Evolutionary conservation across 2,113 vertebrate genomes (phyloP).

Genomic region (Thunnus thynnus): DNA sequence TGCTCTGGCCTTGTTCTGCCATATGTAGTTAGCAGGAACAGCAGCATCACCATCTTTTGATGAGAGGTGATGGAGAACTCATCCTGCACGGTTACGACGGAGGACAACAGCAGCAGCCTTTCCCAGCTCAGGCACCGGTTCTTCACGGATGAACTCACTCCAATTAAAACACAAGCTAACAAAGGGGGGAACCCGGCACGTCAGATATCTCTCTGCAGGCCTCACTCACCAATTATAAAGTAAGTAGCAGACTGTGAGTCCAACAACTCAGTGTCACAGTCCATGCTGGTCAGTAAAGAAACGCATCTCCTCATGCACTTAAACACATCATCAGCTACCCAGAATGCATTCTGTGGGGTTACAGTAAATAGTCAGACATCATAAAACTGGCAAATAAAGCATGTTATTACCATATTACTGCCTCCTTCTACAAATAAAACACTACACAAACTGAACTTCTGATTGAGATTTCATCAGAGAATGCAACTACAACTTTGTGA

Average conservation of each 20-base stretch:
- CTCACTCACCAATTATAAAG: constrained; percentile 13
- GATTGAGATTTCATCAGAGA: neutral
- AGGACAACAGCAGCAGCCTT: constrained; percentile 40
- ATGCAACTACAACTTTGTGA: too few relatives aligned
- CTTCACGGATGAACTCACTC: constrained; percentile 59
- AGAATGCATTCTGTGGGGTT: too few relatives aligned
- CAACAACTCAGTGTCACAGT: neutral
- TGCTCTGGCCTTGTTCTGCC: constrained; percentile 50
- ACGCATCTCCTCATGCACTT: neutral
- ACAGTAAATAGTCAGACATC: too few relatives aligned
- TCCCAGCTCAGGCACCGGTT: constrained; percentile 27
- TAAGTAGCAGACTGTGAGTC: neutral
- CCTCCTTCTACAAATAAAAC: neutral
- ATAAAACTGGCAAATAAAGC: too few relatives aligned
- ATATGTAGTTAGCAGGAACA: constrained; percentile 11
- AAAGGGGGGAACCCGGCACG: constrained; percentile 11
- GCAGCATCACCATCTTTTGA: constrained; percentile 12
- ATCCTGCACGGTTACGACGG: constrained; percentile 6
- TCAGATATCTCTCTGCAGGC: constrained; percentile 17
- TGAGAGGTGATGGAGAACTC: constrained; percentile 28
- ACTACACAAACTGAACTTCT: neutral
- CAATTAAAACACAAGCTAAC: constrained; percentile 68
- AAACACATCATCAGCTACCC: too few relatives aligned
- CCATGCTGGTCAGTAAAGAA: neutral
- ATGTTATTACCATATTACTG: neutral